Base-by-base conservation (phyloP, 2,113 vertebrate species). In the Oncorhynchus mykiss region DNA sequence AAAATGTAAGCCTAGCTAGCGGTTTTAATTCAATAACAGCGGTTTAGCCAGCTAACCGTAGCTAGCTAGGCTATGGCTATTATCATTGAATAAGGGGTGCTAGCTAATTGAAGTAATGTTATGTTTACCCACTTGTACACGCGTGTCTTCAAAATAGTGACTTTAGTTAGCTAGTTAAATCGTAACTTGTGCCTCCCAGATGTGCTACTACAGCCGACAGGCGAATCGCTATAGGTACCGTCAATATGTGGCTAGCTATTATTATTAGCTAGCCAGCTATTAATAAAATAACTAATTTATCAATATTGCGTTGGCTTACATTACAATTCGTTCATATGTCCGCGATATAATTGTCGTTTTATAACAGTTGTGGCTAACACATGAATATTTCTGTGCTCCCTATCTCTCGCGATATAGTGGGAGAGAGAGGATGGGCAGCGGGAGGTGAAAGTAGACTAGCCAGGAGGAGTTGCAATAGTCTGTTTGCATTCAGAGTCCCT, bases 361-460 rank as follows among this genome's bases (percentile, higher is more conserved):
- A 64, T 81, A 68, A 76, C 73, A 73, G 76, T 71, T 81, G 73
- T 80, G 66, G 39, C 39, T 45, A 45, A 45, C 82, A 78, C 81
- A 80, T 82, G 83, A 74, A 79, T 85, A 80, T 87, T 81, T 82
- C 73, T 80, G 59, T 73, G 83, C 74, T 78, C 77, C 77, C 75
- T 82, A 67, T 72, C 78, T 88, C 85, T 79, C 81, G 87, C 77
- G 82, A 86, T 84, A 85, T 25, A 80, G 70, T 60, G 83, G 82
- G 81, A 16, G 29, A 24, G 59, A 62, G 20, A 62, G 59, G 59
- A 22, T 22, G 59, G 59, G 59, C 20, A 11, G 59, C 9, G n/a
- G n/a, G n/a, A 22, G 9, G 59, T n/a, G 59, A 62, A 11, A 62
- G 59, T 18, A 54, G 54, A 20, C 39, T 11, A 3, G 9, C 9